These are phyloP conservation scores for Muscicapa striata DNA, from an alignment of 2,797 vertebrate genomes.

Conservation along the genomic window DNA sequence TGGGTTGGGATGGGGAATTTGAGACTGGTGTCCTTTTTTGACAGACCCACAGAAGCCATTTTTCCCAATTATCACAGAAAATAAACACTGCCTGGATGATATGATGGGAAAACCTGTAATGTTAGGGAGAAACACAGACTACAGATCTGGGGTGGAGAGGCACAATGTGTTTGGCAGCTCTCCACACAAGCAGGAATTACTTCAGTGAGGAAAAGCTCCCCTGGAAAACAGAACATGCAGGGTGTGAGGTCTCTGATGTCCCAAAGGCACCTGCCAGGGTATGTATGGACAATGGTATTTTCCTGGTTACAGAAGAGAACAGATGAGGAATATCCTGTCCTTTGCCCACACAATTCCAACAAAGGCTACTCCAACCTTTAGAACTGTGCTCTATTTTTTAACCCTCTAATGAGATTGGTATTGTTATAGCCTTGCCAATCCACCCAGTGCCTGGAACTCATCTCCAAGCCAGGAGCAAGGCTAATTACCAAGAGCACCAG, in stretches of 20 bases:
- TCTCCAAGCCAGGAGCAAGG: not conserved
- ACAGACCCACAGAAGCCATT: not conserved
- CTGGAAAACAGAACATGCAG: not conserved
- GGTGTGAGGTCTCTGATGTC: not conserved
- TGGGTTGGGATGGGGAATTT: not conserved
- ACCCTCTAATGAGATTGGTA: not conserved
- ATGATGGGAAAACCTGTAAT: not conserved
- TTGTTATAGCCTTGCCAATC: not conserved
- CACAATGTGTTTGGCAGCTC: not conserved
- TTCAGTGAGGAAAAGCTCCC: not conserved
- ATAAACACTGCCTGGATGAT: not conserved
- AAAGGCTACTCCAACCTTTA: not conserved
- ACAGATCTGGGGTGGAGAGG: not conserved
- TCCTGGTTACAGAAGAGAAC: not conserved
- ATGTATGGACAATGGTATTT: not conserved
- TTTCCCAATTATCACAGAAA: not conserved
- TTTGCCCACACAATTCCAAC: rapidly evolving
- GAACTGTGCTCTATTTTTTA: not conserved
- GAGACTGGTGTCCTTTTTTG: not conserved
- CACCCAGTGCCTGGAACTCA: not conserved
- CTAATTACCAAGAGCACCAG: not conserved
- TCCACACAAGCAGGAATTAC: not conserved
- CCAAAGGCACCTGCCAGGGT: not conserved
- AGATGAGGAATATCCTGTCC: not conserved
- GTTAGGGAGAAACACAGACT: not conserved